Evolutionary conservation across 2,113 vertebrate genomes (phyloP).

Genomic region (Numida meleagris): DNA sequence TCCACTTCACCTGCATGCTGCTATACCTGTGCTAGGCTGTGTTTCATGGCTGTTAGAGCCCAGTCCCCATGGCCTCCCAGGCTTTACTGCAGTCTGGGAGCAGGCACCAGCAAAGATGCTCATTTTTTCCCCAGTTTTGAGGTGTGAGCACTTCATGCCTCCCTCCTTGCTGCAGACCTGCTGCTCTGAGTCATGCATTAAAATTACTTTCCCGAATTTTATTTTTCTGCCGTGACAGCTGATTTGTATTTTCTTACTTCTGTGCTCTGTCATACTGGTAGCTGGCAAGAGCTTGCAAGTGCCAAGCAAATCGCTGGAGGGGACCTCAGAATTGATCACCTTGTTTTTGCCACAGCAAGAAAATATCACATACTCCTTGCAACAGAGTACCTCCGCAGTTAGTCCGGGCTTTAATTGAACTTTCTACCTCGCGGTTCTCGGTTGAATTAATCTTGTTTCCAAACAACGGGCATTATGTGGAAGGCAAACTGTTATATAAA

Average conservation of each 20-base stretch:
- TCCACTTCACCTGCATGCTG: not conserved
- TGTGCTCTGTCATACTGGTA: not conserved
- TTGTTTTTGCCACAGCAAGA: constrained; percentile 44
- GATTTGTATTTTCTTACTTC: constrained; percentile 14
- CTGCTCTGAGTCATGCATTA: constrained; percentile 39
- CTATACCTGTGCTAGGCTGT: not conserved
- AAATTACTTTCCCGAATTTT: constrained; percentile 20
- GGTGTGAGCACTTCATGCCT: not conserved
- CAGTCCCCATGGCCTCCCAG: rapidly evolving
- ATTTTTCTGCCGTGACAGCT: constrained; percentile 40
- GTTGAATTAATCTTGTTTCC: constrained; percentile 38
- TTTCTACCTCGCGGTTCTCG: not conserved
- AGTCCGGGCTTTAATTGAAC: constrained; percentile 17
- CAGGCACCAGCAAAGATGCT: not conserved
- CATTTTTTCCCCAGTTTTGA: not conserved
- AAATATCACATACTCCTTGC: not conserved
- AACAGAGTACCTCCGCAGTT: not conserved
- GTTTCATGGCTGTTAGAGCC: not conserved
- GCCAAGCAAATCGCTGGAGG: constrained; percentile 32
- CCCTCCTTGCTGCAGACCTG: not conserved
- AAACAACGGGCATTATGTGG: not conserved
- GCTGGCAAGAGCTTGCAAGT: constrained; percentile 11
- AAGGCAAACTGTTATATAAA: not conserved
- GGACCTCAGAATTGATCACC: constrained; percentile 65
- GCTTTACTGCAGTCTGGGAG: not conserved